Base-by-base conservation (phyloP, 2,797 vertebrate species). In the Pitangus sulphuratus region DNA sequence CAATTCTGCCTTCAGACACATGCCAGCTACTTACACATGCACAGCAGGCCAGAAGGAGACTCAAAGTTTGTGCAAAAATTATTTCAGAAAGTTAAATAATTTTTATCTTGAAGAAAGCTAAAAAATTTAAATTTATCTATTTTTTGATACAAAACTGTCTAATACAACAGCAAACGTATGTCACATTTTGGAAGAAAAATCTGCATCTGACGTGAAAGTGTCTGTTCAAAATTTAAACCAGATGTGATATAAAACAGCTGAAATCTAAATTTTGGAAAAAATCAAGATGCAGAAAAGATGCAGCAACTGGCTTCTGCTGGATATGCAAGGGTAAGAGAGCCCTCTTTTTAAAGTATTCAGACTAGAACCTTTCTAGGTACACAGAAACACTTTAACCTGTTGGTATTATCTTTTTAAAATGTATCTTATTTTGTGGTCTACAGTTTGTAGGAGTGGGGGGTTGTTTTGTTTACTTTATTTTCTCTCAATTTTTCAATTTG, bases 161-260 rank as follows among this genome's bases (percentile, higher is more conserved):
- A 84, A 88, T 88, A 88, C 40, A 96, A 88, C 58, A 93, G 61
- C 51, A 88, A 95, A 84, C 1, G 12, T 74, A 87, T 84, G 88
- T 66, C 78, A 94, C 40, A 56, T 66, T 93, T 58, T 25, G 42
- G 74, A 91, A 82, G 47, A 95, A 94, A 97, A 97, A 91, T 94
- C 69, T 90, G 79, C 54, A 84, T 89, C 57, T 94, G 91, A 90
- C 66, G 84, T 88, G 54, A 62, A 93, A 97, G 62, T 88, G 33
- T 86, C 75, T 69, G 58, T 68, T 92, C 58, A 82, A 74, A 93
- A 92, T 92, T 84, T 92, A 97, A 97, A 96, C 95, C 97, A 97
- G 94, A 95, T 96, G 97, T 96, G 94, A 96, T 95, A 93, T 13
- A 95, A 94, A 97, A 94, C 93, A 97, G 95, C 94, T 96, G 95